Base-by-base conservation (phyloP, 2,113 vertebrate species). In the Gopherus flavomarginatus region DNA sequence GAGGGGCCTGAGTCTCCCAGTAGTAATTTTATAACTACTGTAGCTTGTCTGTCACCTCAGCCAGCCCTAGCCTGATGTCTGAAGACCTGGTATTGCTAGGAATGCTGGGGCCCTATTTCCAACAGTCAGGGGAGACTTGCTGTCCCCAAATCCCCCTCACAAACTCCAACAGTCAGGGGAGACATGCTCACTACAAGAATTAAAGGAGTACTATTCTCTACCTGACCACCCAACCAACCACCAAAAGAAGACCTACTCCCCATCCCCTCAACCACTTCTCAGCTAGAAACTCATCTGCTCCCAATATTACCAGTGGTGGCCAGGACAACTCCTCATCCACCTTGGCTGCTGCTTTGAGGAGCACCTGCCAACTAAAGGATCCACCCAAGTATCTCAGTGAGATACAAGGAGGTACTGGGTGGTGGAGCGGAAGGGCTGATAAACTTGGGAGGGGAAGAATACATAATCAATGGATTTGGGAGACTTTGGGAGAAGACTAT, bases 51-150 rank as follows among this genome's bases (percentile, higher is more conserved):
- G 29, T 56, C 57, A 88, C 26, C 86, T 83, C 59, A 75, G 21
- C 85, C 88, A 62, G 47, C 92, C 56, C 29, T 91, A 81, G 62
- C 47, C 83, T 93, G 57, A 8, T 11, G 16, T 56, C 72, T 90
- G 47, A 42, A 49, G 69, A 92, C 44, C 65, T 86, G 77, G 72
- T 85, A 92, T 93, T 65, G 57, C 16, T 44, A 8, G 62, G 57
- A 57, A 80, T 65, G 10, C 1, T 92, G 79, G 57, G 56, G 88
- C 38, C 31, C 59, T 0, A 0, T 49, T 95, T 80, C 57, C 2
- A 3, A 2, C 81, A 19, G 6, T 88, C 35, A n/a, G 86, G 50
- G 94, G 42, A n/a, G 5, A 8, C 35, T 87, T 75, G 10, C 42
- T 85, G 0, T 83, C 92, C 83, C 81, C 4, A 0, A 83, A n/a